phyloP scores from a whole-genome alignment of 2,797 vertebrate species.

The Alauda arvensis region DNA sequence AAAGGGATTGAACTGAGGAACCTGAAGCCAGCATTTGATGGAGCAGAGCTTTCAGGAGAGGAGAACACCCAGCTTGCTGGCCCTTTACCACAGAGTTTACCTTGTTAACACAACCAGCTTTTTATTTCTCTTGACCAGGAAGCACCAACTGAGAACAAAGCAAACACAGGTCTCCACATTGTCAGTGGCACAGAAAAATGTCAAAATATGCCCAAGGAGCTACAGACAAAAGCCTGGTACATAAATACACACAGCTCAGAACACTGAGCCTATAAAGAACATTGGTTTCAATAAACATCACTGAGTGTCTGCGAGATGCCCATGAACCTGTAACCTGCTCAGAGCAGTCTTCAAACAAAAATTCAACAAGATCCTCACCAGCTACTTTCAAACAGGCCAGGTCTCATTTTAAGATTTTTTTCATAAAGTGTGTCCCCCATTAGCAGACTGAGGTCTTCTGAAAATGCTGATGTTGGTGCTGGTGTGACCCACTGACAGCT shows the following conservation, averaged over 20 bases:
- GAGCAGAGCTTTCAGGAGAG: background rate
- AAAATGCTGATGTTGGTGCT: background rate
- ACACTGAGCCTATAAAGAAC: background rate
- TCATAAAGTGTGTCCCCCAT: background rate
- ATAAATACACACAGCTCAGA: background rate
- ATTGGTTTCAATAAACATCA: background rate
- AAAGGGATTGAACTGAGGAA: background rate
- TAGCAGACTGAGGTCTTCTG: background rate
- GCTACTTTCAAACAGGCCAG: background rate
- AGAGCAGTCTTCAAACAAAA: background rate
- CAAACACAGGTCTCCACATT: background rate
- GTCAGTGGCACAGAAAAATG: background rate
- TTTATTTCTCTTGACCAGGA: background rate
- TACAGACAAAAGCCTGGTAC: background rate
- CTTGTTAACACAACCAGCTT: background rate
- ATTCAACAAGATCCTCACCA: background rate
- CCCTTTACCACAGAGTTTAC: accelerated
- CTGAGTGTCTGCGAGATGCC: background rate
- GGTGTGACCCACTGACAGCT: background rate
- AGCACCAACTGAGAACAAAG: background rate
- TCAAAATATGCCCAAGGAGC: background rate
- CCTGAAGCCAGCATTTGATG: background rate
- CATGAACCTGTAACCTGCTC: background rate
- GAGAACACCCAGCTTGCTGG: background rate
- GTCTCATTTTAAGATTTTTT: background rate